phyloP scores from a whole-genome alignment of 2,888 invertebrate species.

The Liodrosophila aerea region DNA sequence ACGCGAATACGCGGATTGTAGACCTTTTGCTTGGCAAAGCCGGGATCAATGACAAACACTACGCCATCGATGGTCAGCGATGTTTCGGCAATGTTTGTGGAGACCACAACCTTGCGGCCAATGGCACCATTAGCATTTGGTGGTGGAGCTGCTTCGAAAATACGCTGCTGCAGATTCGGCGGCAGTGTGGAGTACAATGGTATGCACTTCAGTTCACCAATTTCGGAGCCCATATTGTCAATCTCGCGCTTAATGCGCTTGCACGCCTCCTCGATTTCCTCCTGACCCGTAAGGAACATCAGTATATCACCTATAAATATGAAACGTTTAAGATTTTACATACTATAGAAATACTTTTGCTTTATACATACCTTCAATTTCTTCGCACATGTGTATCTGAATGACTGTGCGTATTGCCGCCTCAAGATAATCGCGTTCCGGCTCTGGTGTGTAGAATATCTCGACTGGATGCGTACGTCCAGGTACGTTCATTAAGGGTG shows the following conservation, averaged over 20 bases:
- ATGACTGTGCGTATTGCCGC: conserved; percentile 99
- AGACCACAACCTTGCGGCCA: conserved; percentile 96
- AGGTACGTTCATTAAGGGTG: conserved; percentile 99
- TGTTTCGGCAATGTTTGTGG: conserved; percentile 99
- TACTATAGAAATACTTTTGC: too few relatives aligned
- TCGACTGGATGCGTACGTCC: conserved; percentile 97
- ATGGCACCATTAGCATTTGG: conserved; percentile 94
- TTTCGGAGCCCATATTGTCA: conserved; percentile 97
- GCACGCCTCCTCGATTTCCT: conserved; percentile 99
- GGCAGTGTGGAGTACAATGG: conserved; percentile 99
- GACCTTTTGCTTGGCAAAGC: conserved; percentile 99
- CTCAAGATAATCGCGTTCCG: conserved; percentile 98
- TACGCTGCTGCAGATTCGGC: conserved; percentile 97
- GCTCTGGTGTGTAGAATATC: conserved; percentile 99
- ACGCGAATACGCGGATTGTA: conserved; percentile 89
- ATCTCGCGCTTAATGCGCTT: conserved; percentile 98
- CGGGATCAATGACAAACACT: conserved; percentile 99
- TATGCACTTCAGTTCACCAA: conserved; percentile 98
- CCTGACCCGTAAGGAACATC: conserved; percentile 94
- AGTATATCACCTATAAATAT: conserved; percentile 89
- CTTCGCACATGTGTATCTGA: conserved; percentile 97
- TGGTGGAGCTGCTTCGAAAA: conserved; percentile 98
- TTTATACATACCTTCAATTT: conserved; percentile 84
- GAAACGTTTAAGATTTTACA: too few relatives aligned
- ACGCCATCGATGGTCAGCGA: conserved; percentile 99